Base-by-base conservation (phyloP, 2,113 vertebrate genomes). In the Trichomycterus rosablanca region DNA sequence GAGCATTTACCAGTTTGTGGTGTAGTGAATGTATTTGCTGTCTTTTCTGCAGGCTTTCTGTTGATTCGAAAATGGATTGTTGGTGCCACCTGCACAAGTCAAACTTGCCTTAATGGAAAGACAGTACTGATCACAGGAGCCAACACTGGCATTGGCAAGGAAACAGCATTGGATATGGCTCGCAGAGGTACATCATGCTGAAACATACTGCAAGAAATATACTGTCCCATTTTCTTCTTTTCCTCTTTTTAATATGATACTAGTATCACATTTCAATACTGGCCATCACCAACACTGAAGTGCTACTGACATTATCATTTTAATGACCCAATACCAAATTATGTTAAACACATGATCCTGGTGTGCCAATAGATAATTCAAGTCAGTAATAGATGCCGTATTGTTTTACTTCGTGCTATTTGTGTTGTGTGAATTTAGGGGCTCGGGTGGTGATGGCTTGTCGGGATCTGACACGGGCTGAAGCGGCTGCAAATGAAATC, bases 81-180 rank as follows among this genome's bases (percentile, higher is more conserved):
- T 42, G 84, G 84, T 2, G 87, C 83, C 8, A 70, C 77, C 10
- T 86, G 85, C 72, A 54, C 44, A 15, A 81, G 72, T 24, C 35
- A 44, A 0, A 39, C 44, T 4, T 77, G 68, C 37, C 64, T 87
- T 48, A 77, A 84, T 4, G 82, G 84, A 2, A 84, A 80, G 51
- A 89, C 82, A 0, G 80, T 81, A 42, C 34, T 89, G 66, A 81
- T 89, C 66, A 89, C 87, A 0, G 85, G 87, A 45, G 84, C 83
- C 0, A 88, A 89, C 74, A 81, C 80, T 0, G 86, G 87, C 57
- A 88, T 89, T 37, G 87, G 85, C 45, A 89, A 81, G 70, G 86
- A 88, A 80, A 88, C 84, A 1, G 73, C 83, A 67, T 66, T 63
- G 28, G 84, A 87, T 10, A 45, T 88, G 72, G 84, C 84, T 15